Percentiles rank a stretch among this genome's conserved stretches.
These are phyloP conservation scores for Drosophila melanogaster DNA, from an alignment of 1,140 invertebrate genomes.

Conservation along the genomic window DNA sequence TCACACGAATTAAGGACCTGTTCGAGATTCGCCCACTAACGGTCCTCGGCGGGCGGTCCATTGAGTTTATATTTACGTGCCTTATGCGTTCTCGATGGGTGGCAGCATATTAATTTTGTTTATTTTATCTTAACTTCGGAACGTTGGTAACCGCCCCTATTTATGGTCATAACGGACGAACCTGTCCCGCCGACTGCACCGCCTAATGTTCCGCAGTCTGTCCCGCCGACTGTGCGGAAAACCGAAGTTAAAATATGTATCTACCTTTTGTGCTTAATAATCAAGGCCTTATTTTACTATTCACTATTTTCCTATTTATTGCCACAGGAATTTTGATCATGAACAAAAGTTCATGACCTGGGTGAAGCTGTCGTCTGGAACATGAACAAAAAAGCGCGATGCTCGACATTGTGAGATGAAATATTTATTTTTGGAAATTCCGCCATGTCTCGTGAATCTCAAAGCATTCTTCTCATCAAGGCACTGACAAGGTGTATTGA, in stretches of 20 bases:
- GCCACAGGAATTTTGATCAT: no score
- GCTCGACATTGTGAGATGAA: constrained; percentile 34
- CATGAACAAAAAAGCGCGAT: constrained; percentile 15
- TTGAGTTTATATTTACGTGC: constrained; percentile 30
- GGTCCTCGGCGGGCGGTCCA: constrained; percentile 26
- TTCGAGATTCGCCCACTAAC: background rate
- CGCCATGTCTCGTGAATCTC: constrained; percentile 26
- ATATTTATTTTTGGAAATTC: constrained; percentile 27
- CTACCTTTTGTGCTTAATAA: no score
- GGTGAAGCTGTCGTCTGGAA: constrained; percentile 22
- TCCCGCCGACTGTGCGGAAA: no score
- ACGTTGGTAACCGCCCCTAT: constrained; percentile 58
- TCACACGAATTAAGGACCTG: background rate
- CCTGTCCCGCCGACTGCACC: no score
- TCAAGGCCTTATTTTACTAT: no score
- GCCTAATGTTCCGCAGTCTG: no score
- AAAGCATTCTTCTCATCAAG: constrained; percentile 17
- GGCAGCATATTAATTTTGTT: constrained; percentile 56
- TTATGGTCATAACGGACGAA: constrained; percentile 37
- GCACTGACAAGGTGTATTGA: constrained; percentile 31
- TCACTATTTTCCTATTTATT: no score
- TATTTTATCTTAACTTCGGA: constrained; percentile 30
- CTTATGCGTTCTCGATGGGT: constrained; percentile 25
- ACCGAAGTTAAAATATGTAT: no score
- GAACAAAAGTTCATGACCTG: no score